Evolutionary conservation across 2,113 vertebrate species (phyloP), one percentile per base, ranked within the genome.

Genomic region (Hylia prasina): DNA sequence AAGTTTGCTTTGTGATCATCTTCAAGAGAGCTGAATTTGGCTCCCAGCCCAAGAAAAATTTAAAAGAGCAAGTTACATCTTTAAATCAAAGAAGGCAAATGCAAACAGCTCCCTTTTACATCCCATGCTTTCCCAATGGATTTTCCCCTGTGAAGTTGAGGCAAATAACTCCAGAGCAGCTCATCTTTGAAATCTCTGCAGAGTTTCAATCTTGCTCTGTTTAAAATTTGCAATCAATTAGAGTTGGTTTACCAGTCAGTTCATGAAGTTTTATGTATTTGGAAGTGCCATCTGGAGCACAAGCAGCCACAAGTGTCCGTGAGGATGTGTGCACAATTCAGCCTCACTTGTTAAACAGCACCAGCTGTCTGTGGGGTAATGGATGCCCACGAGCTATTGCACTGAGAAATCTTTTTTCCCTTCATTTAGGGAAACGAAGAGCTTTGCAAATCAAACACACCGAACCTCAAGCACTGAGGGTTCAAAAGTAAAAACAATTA

Each of bases 31-130:
- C 27, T 20, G 20, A 75, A 18, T 66, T 83, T 96, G 90, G 94
- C 94, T 78, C 45, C 21, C 48, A 47, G 95, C 82, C 95, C 90
- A 83, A 86, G 40, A 77, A 61, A 94, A 95, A 96, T 81, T 92
- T 90, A 83, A 90, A 92, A 75, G 95, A 95, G n/a, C 77, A 79
- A 96, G 92, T 84, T 94, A 89, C 86, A 95, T 93, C 93, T 95
- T 93, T 95, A 90, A 95, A 93, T 95, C 64, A 97, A 96, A 95
- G 95, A 71, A 10, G 60, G 48, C 22, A 82, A 92, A 96, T 1
- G 3, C 60, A 64, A 95, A 96, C 80, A 87, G 54, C 4, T 10
- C 69, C 47, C 60, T 93, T 95, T 89, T 83, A 88, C 90, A 75
- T 87, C 86, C 70, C 75, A 69, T 70, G 50, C 87, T 53, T 90